These are phyloP conservation scores for Lasioglossum oenotherae DNA, from an alignment of 2,888 invertebrate genomes.

Conservation along the genomic window DNA sequence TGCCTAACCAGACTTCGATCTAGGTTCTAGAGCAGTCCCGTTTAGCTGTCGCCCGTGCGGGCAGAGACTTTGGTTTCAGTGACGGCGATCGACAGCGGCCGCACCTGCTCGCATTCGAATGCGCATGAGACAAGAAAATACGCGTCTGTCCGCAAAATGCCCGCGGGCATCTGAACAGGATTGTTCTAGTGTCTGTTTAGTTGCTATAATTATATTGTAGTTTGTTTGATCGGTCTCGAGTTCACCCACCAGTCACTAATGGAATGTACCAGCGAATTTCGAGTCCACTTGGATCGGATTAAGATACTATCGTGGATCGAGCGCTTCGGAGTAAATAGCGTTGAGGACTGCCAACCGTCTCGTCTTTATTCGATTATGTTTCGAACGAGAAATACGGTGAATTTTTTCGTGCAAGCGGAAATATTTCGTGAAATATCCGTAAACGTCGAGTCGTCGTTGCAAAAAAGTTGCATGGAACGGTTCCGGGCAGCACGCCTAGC, in stretches of 20 bases:
- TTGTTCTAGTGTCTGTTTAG: constrained; percentile 20
- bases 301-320: constrained; percentile 50
- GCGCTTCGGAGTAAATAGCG: constrained; percentile 9
- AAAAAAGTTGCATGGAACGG: constrained; percentile 1
- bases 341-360: constrained; percentile 6
- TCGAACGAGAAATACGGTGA: neutral
- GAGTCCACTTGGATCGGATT: constrained; percentile 67
- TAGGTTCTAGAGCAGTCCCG: constrained; percentile 3
- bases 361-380: neutral
- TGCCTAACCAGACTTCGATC: neutral
- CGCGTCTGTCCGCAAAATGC: no score
- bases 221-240: constrained; percentile 24
- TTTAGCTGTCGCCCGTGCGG: no score
- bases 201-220: constrained; percentile 33
- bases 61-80: no score
- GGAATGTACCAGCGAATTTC: constrained; percentile 65
- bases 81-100: no score
- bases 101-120: no score
- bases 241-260: constrained; percentile 60
- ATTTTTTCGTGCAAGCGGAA: neutral
- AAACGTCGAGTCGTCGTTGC: constrained; percentile 18
- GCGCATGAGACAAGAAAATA: no score
- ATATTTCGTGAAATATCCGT: neutral
- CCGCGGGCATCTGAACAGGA: no score
- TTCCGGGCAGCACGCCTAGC: constrained; percentile 52